Evolutionary conservation across 2,888 invertebrate genomes (phyloP).

Genomic region (Lobophora halterata): DNA sequence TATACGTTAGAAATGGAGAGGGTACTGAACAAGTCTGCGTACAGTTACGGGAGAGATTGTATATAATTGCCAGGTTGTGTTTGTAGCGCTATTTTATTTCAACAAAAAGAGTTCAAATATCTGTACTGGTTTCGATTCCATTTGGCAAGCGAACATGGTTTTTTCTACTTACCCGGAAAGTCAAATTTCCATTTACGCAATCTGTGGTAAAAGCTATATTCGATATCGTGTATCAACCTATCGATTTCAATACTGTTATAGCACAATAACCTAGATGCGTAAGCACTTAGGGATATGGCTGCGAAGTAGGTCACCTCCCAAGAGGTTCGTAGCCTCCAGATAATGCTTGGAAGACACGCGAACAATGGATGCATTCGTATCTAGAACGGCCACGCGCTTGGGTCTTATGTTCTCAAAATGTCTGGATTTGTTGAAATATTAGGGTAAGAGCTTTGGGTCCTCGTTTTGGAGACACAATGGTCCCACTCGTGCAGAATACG

Average conservation of each 20-base stretch:
- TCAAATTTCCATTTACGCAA: conserved; percentile 60
- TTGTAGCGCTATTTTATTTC: conserved; percentile 11
- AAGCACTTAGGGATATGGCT: conserved; percentile 66
- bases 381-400: conserved; percentile 37
- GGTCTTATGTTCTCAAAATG: conserved; percentile 34
- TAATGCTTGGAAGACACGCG: conserved; percentile 64
- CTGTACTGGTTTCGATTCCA: conserved; percentile 30
- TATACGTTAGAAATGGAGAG: too few relatives aligned
- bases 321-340: conserved; percentile 53
- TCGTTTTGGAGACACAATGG: conserved; percentile 12
- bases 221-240: conserved; percentile 50
- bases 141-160: conserved; percentile 46
- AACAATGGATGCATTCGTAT: conserved; percentile 53
- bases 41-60: too few relatives aligned
- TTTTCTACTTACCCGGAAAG: conserved; percentile 42
- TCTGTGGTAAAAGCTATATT: conserved; percentile 59
- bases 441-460: conserved; percentile 19
- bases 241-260: conserved; percentile 55
- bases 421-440: conserved; percentile 31
- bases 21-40: too few relatives aligned
- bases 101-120: conserved; percentile 28
- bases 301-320: conserved; percentile 67
- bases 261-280: conserved; percentile 70
- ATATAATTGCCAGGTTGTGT: too few relatives aligned
- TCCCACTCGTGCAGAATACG: neutral